A percentile compares a stretch with the other conserved stretches of the same genome.
Evolutionary conservation across 2,797 vertebrate genomes (phyloP).

Genomic region (Myotis planiceps): DNA sequence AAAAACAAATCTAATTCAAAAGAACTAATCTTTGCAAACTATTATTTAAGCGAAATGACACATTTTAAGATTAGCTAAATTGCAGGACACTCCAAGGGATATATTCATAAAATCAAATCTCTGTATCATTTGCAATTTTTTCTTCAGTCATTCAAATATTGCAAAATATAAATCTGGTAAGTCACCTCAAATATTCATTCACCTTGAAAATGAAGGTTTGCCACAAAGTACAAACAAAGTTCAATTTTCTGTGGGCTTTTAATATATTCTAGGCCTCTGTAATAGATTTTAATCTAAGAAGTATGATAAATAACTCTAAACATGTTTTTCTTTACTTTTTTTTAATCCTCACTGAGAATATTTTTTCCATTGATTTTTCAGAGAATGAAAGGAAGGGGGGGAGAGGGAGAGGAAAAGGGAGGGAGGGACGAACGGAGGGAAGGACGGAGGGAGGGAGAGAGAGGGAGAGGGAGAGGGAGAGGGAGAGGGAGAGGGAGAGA

Average conservation of each 20-base stretch:
- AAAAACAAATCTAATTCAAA: constrained; percentile 23
- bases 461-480: no score
- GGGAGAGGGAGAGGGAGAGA: no score
- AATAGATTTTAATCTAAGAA: constrained; percentile 3
- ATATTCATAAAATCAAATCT: constrained; percentile 7
- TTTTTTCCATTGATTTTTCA: no score
- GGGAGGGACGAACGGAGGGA: no score
- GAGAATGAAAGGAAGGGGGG: no score
- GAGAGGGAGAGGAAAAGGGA: no score
- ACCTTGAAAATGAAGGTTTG: neutral
- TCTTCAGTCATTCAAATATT: constrained; percentile 33
- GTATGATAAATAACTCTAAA: constrained; percentile 18
- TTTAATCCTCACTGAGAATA: neutral
- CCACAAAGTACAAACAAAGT: constrained; percentile 19
- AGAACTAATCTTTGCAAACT: constrained; percentile 40
- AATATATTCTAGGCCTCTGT: neutral
- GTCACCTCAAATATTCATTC: neutral
- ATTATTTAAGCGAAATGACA: neutral
- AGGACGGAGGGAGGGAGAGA: no score
- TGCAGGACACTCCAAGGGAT: neutral
- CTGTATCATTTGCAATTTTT: neutral
- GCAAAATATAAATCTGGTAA: constrained; percentile 6
- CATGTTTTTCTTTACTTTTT: neutral
- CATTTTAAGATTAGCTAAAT: constrained; percentile 14
- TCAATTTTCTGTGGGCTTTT: constrained; percentile 12